These are phyloP conservation scores for Oncopeltus fasciatus DNA, from an alignment of 1,140 invertebrate species.

Conservation along the genomic window DNA sequence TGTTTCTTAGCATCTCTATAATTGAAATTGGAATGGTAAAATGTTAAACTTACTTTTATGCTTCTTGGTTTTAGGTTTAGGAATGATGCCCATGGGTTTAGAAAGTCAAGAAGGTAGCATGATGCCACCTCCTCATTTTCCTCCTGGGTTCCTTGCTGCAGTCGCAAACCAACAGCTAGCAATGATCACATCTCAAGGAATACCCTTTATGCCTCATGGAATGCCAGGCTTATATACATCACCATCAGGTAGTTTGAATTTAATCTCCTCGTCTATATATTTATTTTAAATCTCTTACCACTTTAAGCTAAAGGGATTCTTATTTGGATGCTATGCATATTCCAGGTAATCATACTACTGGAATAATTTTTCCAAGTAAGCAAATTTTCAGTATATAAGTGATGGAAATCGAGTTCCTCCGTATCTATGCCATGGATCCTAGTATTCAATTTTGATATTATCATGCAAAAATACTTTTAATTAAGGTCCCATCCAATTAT, in stretches of 20 bases:
- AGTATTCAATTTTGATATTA: too few species aligned
- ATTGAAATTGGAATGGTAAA: too few species aligned
- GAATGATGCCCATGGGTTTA: conserved; percentile 20
- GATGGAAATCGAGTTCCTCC: too few species aligned
- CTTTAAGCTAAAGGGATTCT: too few species aligned
- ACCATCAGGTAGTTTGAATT: conserved; percentile 24
- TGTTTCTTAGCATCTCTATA: neutral
- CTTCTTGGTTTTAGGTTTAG: conserved; percentile 17
- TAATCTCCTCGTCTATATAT: neutral
- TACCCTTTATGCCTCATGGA: conserved; percentile 29
- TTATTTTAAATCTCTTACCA: neutral
- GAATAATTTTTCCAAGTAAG: too few species aligned
- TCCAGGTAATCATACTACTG: too few species aligned
- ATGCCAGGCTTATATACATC: conserved; percentile 30
- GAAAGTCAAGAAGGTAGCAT: conserved; percentile 16
- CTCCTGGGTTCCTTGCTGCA: conserved; percentile 25
- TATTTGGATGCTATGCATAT: too few species aligned
- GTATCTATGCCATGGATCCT: too few species aligned
- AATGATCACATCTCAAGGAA: conserved; percentile 30
- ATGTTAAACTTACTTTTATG: too few species aligned
- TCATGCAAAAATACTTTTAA: too few species aligned
- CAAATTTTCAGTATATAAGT: too few species aligned
- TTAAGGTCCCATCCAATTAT: too few species aligned
- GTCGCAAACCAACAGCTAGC: conserved; percentile 28
- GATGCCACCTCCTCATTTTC: conserved; percentile 22